Evolutionary conservation across 2,797 vertebrate species (phyloP).

Genomic region (Gadopsis bispinosus): DNA sequence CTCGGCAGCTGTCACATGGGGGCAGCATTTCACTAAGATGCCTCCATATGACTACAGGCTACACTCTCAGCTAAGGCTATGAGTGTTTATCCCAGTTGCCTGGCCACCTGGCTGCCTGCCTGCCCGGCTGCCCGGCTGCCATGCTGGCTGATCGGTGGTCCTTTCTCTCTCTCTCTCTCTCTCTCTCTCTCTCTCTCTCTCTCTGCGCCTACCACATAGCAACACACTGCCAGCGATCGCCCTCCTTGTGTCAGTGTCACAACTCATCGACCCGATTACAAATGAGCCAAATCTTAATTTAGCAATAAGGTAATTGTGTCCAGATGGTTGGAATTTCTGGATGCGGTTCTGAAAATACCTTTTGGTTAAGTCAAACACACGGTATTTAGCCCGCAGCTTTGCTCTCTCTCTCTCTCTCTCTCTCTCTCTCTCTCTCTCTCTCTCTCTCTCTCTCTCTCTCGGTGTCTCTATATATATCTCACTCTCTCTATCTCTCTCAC

Average conservation of each 20-base stretch:
- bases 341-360: slow-evolving; percentile 80
- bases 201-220: slow-evolving; percentile 65
- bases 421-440: slow-evolving; percentile 51
- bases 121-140: slow-evolving; percentile 34
- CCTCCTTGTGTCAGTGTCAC: slow-evolving; percentile 75
- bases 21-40: slow-evolving; percentile 90
- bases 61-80: slow-evolving; percentile 78
- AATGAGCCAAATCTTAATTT: slow-evolving; percentile 81
- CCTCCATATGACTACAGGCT: slow-evolving; percentile 74
- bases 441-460: too few relatives aligned
- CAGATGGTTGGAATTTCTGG: slow-evolving; percentile 82
- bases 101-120: slow-evolving; percentile 67
- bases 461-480: too few relatives aligned
- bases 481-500: too few relatives aligned
- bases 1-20: slow-evolving; percentile 84
- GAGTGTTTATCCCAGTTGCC: slow-evolving; percentile 69
- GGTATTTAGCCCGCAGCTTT: slow-evolving; percentile 72
- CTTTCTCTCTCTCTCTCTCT: slow-evolving; percentile 27
- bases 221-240: slow-evolving; percentile 59
- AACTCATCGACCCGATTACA: slow-evolving; percentile 69
- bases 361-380: slow-evolving; percentile 79
- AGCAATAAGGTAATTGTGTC: slow-evolving; percentile 80
- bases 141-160: slow-evolving; percentile 70
- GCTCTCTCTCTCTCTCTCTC: slow-evolving; percentile 54
- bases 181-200: slow-evolving; percentile 32